These are phyloP conservation scores for Lophura nycthemera DNA, from an alignment of 2,113 vertebrate species.

Conservation along the genomic window DNA sequence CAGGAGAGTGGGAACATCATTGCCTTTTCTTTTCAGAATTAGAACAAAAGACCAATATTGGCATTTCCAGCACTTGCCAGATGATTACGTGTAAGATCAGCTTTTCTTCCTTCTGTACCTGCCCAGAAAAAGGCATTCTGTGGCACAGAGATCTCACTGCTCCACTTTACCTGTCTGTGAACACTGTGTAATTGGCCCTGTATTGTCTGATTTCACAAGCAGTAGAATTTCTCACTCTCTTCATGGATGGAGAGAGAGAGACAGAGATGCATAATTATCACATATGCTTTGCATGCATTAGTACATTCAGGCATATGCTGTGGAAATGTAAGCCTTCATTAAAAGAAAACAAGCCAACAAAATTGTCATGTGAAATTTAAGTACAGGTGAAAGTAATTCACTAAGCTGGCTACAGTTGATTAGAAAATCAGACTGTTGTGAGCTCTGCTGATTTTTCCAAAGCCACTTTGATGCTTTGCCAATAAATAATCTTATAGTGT, in stretches of 20 bases:
- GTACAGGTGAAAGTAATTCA: background rate
- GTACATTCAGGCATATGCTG: background rate
- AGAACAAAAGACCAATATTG: background rate
- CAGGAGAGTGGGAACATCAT: background rate
- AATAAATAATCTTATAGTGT: background rate
- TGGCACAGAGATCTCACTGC: background rate
- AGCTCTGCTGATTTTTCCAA: conserved; percentile 2
- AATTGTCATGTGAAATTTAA: background rate
- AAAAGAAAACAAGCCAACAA: background rate
- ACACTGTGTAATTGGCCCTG: background rate
- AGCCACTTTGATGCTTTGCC: background rate
- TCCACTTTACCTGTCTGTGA: background rate
- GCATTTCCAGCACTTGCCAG: background rate
- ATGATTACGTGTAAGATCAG: background rate
- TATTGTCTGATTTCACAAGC: background rate
- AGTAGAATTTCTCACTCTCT: background rate
- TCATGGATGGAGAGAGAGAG: background rate
- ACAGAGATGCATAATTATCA: background rate
- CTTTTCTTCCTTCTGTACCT: background rate
- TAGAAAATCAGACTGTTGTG: background rate
- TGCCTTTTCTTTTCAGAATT: background rate
- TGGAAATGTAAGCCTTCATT: conserved; percentile 18
- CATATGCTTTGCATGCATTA: background rate
- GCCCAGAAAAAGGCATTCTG: background rate
- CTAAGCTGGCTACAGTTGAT: background rate